Base-by-base conservation (phyloP, 2,888 invertebrate genomes). In the Sylvicola fuscatus region DNA sequence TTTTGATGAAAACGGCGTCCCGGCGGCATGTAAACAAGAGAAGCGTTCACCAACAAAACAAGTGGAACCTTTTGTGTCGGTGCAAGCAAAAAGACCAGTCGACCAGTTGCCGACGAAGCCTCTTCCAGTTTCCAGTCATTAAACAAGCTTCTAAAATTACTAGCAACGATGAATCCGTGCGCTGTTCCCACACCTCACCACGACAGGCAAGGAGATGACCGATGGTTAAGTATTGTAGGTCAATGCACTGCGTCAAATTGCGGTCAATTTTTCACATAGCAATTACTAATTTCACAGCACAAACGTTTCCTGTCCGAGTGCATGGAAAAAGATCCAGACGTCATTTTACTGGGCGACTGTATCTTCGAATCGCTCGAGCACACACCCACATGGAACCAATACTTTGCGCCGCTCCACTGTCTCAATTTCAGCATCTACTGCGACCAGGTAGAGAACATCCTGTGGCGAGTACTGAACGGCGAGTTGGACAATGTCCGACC, bases 321-420 rank as follows among this genome's bases (percentile, higher is more conserved):
- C 6, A 75, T 80, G 52, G 87, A 83, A 47, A 80, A 81, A 59
- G 90, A 92, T 59, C 87, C 86, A 11, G 90, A 92, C 55, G 86
- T 90, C 21, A 71, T 90, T 45, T 84, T 90, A 48, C 70, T 90
- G 42, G 92, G 90, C 1, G 92, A 90, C 59, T 86, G 86, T 32
- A 71, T 89, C 44, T 63, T 90, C 39, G 78, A 81, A 58, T 74
- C 81, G 33, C 59, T 90, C 46, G 75, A 78, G 49, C 78, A 81
- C 47, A 79, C 82, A 13, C 79, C 82, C 60, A 70, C 84, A 34
- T 92, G 89, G 89, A 77, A 82, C 52, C 77, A 81, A 48, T 72
- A 81, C 62, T 89, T 89, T 67, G 86, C 81, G 38, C 90, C 89
- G 2, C 65, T 92, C 53, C 90, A 92, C 58, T 80, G 83, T 53